Conservation (phyloP, 2,888 invertebrate species). For the Gari tellinella region DNA sequence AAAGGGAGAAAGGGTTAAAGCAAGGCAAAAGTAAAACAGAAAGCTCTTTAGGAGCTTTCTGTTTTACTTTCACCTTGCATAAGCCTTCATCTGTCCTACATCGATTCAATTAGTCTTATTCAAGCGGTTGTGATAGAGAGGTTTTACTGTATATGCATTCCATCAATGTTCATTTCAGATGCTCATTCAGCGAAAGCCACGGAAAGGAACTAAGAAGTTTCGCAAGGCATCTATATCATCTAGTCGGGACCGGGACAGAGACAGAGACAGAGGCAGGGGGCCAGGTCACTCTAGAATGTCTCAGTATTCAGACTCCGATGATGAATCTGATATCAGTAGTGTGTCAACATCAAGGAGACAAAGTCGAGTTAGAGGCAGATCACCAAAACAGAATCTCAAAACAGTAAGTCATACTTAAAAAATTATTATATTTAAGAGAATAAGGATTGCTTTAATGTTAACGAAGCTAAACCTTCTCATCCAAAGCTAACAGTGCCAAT, state of each 20-base stretch:
- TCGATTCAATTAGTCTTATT: too few species aligned
- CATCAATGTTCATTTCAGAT: slow-evolving; percentile 64
- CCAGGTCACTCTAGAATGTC: slow-evolving; percentile 47
- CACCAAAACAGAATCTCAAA: slow-evolving; percentile 59
- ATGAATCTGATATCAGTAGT: slow-evolving; percentile 61
- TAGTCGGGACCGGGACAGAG: slow-evolving; percentile 21
- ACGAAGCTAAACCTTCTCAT: too few species aligned
- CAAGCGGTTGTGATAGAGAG: too few species aligned
- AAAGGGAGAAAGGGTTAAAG: too few species aligned
- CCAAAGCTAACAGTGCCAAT: too few species aligned
- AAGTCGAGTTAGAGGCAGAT: slow-evolving; percentile 35
- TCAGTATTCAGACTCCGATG: slow-evolving; percentile 55
- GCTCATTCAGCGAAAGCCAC: slow-evolving; percentile 78
- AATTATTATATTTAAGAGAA: too few species aligned
- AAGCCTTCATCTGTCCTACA: too few species aligned
- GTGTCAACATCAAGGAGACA: slow-evolving; percentile 57
- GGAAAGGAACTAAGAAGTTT: slow-evolving; percentile 70
- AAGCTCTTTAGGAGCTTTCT: too few species aligned
- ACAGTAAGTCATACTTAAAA: slow-evolving; percentile 64
- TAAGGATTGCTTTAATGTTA: too few species aligned
- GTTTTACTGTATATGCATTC: too few species aligned
- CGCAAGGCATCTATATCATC: slow-evolving; percentile 44
- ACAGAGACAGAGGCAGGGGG: neutral
- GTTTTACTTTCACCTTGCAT: too few species aligned
- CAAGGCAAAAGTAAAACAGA: too few species aligned